Base-by-base conservation (phyloP, 2,113 vertebrate genomes). In the Brachionichthys hirsutus region DNA sequence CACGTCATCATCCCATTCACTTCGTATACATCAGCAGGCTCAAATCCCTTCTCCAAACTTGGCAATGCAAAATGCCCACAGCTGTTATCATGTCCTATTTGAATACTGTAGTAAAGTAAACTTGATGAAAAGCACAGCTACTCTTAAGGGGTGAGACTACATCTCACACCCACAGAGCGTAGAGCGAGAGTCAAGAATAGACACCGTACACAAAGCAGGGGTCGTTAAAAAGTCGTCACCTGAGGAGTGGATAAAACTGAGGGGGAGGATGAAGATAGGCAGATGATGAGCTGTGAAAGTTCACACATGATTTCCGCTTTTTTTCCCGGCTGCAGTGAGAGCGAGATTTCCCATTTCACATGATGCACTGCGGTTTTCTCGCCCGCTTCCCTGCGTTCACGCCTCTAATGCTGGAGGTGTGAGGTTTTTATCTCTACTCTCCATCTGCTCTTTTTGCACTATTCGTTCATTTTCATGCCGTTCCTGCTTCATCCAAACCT, bases 281-380 rank as follows among this genome's bases (percentile, higher is more conserved):
- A 14, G 5, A 16, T 2, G 12, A 13, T 9, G 30, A 4, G 24
- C 8, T 30, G 24, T 30, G 24, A 8, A 30, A 4, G 24, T 30
- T 30, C 24, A 30, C 24, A 30, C 24, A 30, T 30, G 24, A 30
- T 30, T 3, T 30, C 6, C 24, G 6, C 24, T 30, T 14, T 12
- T 52, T 30, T 14, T 12, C 49, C 6, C 57, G 40, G 50, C 15
- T 16, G 5, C n/a, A n/a, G n/a, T n/a, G n/a, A n/a, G n/a, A 12
- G 35, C 34, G 36, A n/a, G n/a, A n/a, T n/a, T 10, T 40, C 36
- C 36, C n/a, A 47, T 6, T 48, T 81, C 34, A 67, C 47, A 65
- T 67, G 66, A 65, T 81, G 78, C 70, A 79, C 51, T 83, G 75
- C 64, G 45, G 45, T 24, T 51, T 24, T 52, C 46, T 63, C 67